Conservation (phyloP, 2,888 invertebrate genomes). For the Diplolepis rosae region DNA sequence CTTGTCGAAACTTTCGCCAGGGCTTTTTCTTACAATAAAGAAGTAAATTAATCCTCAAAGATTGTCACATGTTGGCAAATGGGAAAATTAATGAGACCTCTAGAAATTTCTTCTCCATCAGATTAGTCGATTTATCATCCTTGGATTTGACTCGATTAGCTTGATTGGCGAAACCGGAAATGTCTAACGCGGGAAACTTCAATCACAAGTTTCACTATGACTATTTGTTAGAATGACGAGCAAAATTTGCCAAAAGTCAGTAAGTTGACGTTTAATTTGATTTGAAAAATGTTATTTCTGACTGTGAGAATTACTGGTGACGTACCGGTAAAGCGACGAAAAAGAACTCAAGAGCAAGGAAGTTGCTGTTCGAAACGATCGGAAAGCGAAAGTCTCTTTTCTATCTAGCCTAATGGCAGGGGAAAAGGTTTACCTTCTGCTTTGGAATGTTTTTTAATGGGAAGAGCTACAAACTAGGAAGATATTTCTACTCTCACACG, state of each 20-base stretch:
- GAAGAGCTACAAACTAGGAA: conserved; percentile 47
- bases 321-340: conserved; percentile 33
- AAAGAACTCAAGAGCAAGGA: not conserved
- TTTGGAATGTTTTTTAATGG: conserved; percentile 43
- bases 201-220: not conserved
- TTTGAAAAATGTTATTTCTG: not conserved
- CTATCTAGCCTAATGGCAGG: conserved; percentile 50
- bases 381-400: conserved; percentile 55
- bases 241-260: not conserved
- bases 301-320: not conserved
- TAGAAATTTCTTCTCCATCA: not conserved
- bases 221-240: not conserved
- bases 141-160: not conserved
- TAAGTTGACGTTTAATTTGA: not conserved
- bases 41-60: not conserved
- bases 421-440: conserved; percentile 46
- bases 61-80: not conserved
- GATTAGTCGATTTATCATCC: not conserved
- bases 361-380: conserved; percentile 29
- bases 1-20: too few species aligned
- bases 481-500: conserved; percentile 39
- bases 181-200: not conserved
- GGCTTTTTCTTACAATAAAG: too few species aligned
- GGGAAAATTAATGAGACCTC: not conserved
- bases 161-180: not conserved